These are phyloP conservation scores for Zoanthus sociatus DNA, from an alignment of 92 coral and sea anemone species.

Conservation along the genomic window DNA sequence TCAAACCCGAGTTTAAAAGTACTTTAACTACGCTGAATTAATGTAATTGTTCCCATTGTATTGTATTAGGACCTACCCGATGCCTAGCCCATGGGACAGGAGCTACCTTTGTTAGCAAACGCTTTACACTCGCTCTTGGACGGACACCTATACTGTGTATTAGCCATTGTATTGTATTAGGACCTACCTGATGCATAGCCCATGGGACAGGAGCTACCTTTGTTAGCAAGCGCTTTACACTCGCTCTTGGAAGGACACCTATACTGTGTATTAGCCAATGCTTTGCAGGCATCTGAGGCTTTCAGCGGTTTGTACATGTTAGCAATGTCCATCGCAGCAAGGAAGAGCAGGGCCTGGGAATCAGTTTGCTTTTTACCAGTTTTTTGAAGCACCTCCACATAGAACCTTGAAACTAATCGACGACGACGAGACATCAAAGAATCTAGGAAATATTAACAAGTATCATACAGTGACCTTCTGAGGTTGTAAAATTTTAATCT, in stretches of 20 bases:
- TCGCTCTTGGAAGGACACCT: conserved; percentile 62
- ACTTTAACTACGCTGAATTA: too few species aligned
- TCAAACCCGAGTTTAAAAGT: too few species aligned
- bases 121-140: conserved; percentile 58
- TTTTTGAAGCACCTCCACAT: conserved; percentile 68
- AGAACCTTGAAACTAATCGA: conserved; percentile 69
- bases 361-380: conserved; percentile 7
- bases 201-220: conserved; percentile 60
- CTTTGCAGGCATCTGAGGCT: conserved; percentile 68
- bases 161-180: background rate
- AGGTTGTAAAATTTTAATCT: background rate
- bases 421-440: conserved; percentile 54
- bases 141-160: conserved; percentile 65
- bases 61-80: background rate
- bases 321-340: conserved; percentile 66
- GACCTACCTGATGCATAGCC: conserved; percentile 35
- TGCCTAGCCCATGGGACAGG: conserved; percentile 57
- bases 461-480: background rate
- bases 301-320: conserved; percentile 62
- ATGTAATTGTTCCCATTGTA: background rate
- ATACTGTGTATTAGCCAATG: conserved; percentile 58
- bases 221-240: conserved; percentile 52
- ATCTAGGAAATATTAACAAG: background rate
- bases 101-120: conserved; percentile 37
- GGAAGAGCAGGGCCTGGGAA: conserved; percentile 48